Base-by-base conservation (phyloP, 2,888 invertebrate species). In the Agriopis leucophaearia region DNA sequence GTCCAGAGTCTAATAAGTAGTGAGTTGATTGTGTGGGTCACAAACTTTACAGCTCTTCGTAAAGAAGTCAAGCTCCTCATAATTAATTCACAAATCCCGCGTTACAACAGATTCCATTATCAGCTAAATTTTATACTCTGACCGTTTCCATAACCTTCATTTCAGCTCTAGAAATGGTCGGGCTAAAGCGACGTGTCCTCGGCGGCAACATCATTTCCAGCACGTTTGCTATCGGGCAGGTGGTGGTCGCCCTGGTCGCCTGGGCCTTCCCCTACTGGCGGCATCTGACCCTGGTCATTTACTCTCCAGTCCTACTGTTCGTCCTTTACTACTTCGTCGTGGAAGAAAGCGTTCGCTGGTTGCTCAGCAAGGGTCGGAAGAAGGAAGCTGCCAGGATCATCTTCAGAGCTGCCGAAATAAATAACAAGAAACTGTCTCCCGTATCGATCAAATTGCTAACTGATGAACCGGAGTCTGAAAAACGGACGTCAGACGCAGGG, bases 301-400 rank as follows among this genome's bases (percentile, higher is more conserved):
- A 96, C 82, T 88, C 94, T 0, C 97, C 96, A 0, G 95, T 95
- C 0, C 81, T 96, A 5, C 78, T 96, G 0, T 94, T 96, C 66
- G 79, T 97, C 56, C 79, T 95, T 10, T 96, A 96, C 81, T 94
- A 93, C 74, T 95, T 96, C 91, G 64, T 95, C 3, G 85, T 95
- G 45, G 95, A 96, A 35, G 96, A 96, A 84, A 96, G 96, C 55
- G 94, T 96, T 7, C 90, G 97, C 68, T 97, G 97, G 97, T 92
- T 96, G n/a, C 86, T 96, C 50, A 95, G 95, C 62, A 95, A 95
- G 77, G 95, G 94, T 1, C 79, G 89, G 51, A 95, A 94, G 27
- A 90, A 92, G 66, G 92, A 92, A 76, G 94, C 95, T 0, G 90
- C 92, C 3, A 86, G 83, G 61, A 94, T 94, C 57, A 91, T 95